Evolutionary conservation across 2,797 vertebrate species (phyloP).

Genomic region (Paramormyrops hopkinsi): DNA sequence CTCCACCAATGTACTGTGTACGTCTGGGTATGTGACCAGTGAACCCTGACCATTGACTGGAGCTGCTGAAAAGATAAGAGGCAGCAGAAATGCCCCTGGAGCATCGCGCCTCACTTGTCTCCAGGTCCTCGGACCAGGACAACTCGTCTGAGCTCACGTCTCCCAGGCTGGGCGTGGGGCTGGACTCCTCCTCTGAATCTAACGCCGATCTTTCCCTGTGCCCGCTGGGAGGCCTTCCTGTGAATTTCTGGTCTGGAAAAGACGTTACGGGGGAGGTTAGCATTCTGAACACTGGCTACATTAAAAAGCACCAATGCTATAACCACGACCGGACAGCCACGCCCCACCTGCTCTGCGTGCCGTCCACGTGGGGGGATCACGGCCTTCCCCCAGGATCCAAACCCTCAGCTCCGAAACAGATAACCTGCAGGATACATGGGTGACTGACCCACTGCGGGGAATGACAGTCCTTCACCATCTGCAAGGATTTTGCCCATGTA

Average conservation of each 20-base stretch:
- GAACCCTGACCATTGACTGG: not conserved
- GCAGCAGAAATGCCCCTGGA: not conserved
- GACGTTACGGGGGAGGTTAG: not conserved
- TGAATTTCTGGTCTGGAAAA: not conserved
- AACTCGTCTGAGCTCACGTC: slow-evolving; percentile 69
- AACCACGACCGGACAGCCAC: not conserved
- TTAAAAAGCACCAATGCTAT: not conserved
- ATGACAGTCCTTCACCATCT: not conserved
- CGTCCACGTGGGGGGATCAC: slow-evolving; percentile 34
- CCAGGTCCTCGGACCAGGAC: slow-evolving; percentile 54
- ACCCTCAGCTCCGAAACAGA: slow-evolving; percentile 58
- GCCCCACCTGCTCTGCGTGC: slow-evolving; percentile 42
- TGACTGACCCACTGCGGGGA: not conserved
- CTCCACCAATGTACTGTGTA: not conserved
- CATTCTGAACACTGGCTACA: not conserved
- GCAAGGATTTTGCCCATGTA: not conserved
- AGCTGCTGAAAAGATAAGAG: not conserved
- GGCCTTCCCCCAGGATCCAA: slow-evolving; percentile 45
- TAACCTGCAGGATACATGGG: slow-evolving; percentile 39
- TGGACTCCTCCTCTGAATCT: slow-evolving; percentile 60
- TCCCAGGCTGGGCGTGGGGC: slow-evolving; percentile 62
- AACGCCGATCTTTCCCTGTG: slow-evolving; percentile 40
- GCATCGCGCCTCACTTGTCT: slow-evolving; percentile 44
- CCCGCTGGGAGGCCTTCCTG: slow-evolving; percentile 24
- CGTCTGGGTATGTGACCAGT: not conserved